Percentiles rank a stretch among this genome's conserved stretches.
Conservation (phyloP, 1,140 invertebrate genomes). For the Platyscapa corneri region DNA sequence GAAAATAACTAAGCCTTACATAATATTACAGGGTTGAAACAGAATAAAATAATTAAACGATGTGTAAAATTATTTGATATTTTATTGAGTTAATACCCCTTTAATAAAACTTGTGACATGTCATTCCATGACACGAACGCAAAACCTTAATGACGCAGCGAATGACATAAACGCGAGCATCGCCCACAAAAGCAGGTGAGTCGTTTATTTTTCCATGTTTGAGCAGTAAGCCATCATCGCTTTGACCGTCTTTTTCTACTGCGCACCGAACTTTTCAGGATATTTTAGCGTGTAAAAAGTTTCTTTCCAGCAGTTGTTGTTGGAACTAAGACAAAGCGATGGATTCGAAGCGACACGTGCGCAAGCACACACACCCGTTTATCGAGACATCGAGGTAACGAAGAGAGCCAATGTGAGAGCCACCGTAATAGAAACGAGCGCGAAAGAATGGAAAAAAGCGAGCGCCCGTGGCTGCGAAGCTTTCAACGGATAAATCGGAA, state of each 20-base stretch:
- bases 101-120: background rate
- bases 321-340: background rate
- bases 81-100: background rate
- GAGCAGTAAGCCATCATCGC: background rate
- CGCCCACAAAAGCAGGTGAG: background rate
- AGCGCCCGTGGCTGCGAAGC: background rate
- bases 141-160: background rate
- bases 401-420: background rate
- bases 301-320: background rate
- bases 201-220: background rate
- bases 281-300: background rate
- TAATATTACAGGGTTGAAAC: no score
- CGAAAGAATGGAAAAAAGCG: background rate
- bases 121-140: background rate
- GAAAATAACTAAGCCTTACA: no score
- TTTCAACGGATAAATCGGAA: conserved; percentile 13
- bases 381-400: background rate
- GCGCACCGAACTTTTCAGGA: background rate
- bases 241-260: background rate
- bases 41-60: background rate
- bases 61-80: background rate
- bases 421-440: background rate
- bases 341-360: no score
- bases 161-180: background rate
- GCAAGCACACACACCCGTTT: background rate